Conservation (phyloP, 2,113 vertebrate genomes). For the Numenius arquata region DNA sequence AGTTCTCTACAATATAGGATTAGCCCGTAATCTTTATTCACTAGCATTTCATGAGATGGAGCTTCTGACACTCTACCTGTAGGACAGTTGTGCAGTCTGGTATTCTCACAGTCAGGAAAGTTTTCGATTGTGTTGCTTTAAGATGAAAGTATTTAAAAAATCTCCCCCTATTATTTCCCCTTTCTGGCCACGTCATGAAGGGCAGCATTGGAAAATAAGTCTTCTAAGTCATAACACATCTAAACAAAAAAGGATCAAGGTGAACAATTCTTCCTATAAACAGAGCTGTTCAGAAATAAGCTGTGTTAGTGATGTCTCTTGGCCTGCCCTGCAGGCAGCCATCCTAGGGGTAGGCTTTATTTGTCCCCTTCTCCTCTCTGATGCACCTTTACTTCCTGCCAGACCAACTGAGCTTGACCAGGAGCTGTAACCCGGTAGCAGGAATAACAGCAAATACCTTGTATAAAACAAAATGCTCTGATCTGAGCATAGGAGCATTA, state of each 20-base stretch:
- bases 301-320: neutral
- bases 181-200: neutral
- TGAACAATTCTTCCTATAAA: neutral
- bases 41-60: neutral
- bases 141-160: neutral
- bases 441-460: neutral
- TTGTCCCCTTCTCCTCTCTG: neutral
- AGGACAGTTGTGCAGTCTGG: neutral
- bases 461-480: neutral
- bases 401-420: neutral
- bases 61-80: neutral
- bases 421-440: neutral
- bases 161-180: neutral
- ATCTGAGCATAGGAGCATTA: neutral
- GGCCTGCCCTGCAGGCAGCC: neutral
- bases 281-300: neutral
- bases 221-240: neutral
- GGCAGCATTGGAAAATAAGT: neutral
- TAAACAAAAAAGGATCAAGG: neutral
- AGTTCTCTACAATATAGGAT: constrained; percentile 1
- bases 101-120: neutral
- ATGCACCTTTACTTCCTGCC: neutral
- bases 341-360: neutral
- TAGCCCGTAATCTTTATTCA: constrained; percentile 37
- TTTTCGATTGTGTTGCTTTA: neutral